These are phyloP conservation scores for Neotragus pygmaeus DNA, from an alignment of 2,113 vertebrate genomes.

Conservation along the genomic window DNA sequence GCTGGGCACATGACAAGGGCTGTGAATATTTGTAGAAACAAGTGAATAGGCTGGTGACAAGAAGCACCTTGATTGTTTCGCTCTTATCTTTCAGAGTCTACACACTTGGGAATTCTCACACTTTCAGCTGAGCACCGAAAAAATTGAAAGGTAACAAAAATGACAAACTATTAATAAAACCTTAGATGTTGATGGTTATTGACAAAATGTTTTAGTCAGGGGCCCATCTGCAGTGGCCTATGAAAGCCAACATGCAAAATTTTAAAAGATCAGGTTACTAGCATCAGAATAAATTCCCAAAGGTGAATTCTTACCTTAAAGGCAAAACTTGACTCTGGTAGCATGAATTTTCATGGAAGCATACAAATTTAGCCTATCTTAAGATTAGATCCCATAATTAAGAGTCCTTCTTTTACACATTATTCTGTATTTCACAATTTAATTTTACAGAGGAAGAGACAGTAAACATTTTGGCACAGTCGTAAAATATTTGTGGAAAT, in stretches of 20 bases:
- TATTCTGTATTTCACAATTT: background rate
- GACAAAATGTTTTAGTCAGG: background rate
- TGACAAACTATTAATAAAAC: background rate
- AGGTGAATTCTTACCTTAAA: background rate
- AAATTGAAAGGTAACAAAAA: background rate
- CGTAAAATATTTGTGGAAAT: conserved; percentile 11
- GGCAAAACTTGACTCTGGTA: background rate
- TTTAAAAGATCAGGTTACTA: background rate
- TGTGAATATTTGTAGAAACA: background rate
- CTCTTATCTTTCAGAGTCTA: background rate
- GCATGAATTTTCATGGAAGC: background rate
- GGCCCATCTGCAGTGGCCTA: background rate
- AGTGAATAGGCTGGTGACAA: background rate
- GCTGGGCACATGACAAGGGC: background rate
- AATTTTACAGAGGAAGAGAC: background rate
- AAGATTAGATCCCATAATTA: background rate
- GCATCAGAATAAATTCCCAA: background rate
- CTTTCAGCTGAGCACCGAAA: background rate
- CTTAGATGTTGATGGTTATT: background rate
- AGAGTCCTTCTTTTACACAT: background rate
- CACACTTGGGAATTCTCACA: background rate
- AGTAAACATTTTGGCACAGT: background rate
- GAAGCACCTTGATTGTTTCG: background rate
- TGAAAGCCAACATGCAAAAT: background rate
- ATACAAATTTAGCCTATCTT: background rate